Evolutionary conservation across 2,888 invertebrate genomes (phyloP).

Genomic region (Nebria salina): DNA sequence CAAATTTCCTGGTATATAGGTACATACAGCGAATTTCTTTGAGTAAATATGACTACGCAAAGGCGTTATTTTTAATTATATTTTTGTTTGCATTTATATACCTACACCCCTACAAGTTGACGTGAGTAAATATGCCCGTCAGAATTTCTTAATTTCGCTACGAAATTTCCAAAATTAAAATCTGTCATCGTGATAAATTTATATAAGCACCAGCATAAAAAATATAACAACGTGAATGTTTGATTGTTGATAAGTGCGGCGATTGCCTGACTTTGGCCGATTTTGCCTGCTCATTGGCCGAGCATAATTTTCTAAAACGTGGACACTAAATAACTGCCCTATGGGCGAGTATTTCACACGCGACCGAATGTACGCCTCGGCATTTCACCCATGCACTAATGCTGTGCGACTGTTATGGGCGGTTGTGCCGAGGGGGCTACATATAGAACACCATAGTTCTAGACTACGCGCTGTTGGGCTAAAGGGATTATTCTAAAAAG

Average conservation of each 20-base stretch:
- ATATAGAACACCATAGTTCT: background rate
- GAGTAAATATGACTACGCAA: background rate
- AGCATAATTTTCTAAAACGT: slow-evolving; percentile 15
- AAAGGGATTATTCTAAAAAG: slow-evolving; percentile 54
- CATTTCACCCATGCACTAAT: background rate
- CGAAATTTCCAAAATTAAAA: slow-evolving; percentile 39
- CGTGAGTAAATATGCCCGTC: background rate
- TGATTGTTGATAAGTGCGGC: slow-evolving; percentile 38
- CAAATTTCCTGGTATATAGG: background rate
- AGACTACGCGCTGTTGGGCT: slow-evolving; percentile 26
- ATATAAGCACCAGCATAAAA: slow-evolving; percentile 26
- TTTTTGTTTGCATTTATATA: background rate
- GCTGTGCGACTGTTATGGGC: background rate
- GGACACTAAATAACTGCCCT: slow-evolving; percentile 26
- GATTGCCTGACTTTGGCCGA: slow-evolving; percentile 32
- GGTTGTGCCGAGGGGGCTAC: background rate
- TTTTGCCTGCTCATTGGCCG: background rate
- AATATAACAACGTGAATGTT: slow-evolving; percentile 8
- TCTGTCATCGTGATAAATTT: slow-evolving; percentile 44
- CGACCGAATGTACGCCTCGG: slow-evolving; percentile 18
- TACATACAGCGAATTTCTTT: background rate
- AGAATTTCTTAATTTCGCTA: slow-evolving; percentile 32
- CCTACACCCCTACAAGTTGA: background rate
- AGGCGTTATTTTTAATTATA: background rate
- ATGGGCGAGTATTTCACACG: slow-evolving; percentile 36